A percentile compares a stretch with the other conserved stretches of the same genome.
These are phyloP conservation scores for Apis laboriosa DNA, from an alignment of 1,140 invertebrate species.

Conservation along the genomic window DNA sequence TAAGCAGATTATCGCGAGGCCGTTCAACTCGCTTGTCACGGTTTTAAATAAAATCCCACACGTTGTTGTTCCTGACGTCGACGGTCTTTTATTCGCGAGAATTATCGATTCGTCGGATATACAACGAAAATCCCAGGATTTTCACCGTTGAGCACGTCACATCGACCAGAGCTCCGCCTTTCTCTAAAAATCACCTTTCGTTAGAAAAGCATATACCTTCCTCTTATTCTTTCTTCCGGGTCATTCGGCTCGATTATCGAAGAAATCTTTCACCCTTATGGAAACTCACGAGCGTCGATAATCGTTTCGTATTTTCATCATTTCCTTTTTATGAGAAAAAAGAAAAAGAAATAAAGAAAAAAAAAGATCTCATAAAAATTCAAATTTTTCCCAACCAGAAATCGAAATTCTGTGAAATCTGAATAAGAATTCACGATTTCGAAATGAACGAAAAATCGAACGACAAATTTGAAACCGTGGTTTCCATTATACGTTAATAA, in stretches of 20 bases:
- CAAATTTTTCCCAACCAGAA: too few species aligned
- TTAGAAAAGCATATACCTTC: background rate
- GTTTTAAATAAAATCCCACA: conserved; percentile 9
- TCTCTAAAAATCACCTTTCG: background rate
- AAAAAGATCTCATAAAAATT: too few species aligned
- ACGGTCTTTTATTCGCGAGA: background rate
- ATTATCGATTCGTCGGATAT: background rate
- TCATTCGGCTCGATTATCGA: background rate
- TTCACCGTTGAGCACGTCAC: background rate
- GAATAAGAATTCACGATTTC: too few species aligned
- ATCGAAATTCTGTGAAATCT: too few species aligned
- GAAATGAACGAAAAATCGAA: too few species aligned
- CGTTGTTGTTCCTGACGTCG: background rate
- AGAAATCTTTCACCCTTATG: background rate
- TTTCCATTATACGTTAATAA: too few species aligned
- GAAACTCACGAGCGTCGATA: background rate
- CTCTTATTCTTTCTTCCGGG: background rate
- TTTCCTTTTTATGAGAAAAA: background rate
- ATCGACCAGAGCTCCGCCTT: background rate
- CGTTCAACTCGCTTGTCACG: background rate
- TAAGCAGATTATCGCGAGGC: background rate
- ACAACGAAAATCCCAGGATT: background rate
- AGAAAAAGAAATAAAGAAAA: background rate
- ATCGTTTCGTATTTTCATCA: background rate
- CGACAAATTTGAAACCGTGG: too few species aligned